phyloP scores from a whole-genome alignment of 2,888 invertebrate genomes.

The Saturnia japonica region DNA sequence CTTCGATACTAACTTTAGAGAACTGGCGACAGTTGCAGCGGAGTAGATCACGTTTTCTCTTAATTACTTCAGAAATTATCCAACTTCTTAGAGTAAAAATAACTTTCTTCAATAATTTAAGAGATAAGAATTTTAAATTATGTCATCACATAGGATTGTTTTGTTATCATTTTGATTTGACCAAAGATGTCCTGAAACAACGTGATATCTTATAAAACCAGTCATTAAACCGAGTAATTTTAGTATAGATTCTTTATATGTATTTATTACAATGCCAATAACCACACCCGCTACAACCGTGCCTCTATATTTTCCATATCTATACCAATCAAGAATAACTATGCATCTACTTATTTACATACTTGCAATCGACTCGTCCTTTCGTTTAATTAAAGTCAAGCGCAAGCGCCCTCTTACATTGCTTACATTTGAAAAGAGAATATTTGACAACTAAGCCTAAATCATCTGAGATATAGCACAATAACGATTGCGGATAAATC shows the following conservation, averaged over 20 bases:
- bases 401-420: conserved; percentile 11
- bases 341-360: conserved; percentile 55
- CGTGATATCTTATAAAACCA: neutral
- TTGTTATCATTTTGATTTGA: neutral
- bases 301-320: conserved; percentile 15
- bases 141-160: neutral
- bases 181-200: neutral
- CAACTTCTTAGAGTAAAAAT: too few species aligned
- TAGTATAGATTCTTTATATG: neutral
- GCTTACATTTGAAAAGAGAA: conserved; percentile 14
- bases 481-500: neutral
- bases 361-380: conserved; percentile 46
- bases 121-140: neutral
- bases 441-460: conserved; percentile 13
- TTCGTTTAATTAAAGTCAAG: conserved; percentile 24
- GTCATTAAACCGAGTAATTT: neutral
- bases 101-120: neutral
- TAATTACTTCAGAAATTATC: neutral
- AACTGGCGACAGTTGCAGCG: conserved; percentile 11
- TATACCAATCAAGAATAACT: conserved; percentile 31
- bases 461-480: neutral
- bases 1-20: conserved; percentile 19
- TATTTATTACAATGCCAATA: neutral
- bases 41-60: neutral
- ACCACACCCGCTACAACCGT: neutral